Evolutionary conservation across 2,888 invertebrate species (phyloP).

Genomic region (Harpalus rubripes): DNA sequence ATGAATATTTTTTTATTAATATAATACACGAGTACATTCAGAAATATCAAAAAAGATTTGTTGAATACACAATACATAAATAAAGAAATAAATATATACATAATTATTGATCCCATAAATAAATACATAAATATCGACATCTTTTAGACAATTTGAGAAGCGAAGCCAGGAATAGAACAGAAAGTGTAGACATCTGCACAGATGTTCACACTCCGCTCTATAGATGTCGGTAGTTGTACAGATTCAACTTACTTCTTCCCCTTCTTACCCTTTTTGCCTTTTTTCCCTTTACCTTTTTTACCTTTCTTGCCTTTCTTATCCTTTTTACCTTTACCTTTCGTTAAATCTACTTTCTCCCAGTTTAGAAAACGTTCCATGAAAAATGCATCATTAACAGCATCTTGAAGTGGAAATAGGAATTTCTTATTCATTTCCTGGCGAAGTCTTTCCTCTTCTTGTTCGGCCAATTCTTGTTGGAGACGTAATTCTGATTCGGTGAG

Average conservation of each 20-base stretch:
- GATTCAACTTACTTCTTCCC: background rate
- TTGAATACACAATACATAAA: too few relatives aligned
- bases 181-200: background rate
- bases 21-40: too few relatives aligned
- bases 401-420: constrained; percentile 75
- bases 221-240: background rate
- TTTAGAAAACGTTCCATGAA: constrained; percentile 74
- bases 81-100: background rate
- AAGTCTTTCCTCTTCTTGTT: constrained; percentile 70
- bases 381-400: constrained; percentile 75
- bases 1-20: too few relatives aligned
- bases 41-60: too few relatives aligned
- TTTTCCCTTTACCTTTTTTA: constrained; percentile 21
- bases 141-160: background rate
- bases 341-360: constrained; percentile 71
- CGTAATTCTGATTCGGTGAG: constrained; percentile 71
- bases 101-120: background rate
- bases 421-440: constrained; percentile 73
- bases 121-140: background rate
- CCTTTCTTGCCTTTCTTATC: constrained; percentile 30
- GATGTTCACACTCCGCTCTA: background rate
- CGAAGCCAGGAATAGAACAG: background rate
- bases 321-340: constrained; percentile 45
- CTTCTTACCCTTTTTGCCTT: constrained; percentile 40
- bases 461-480: constrained; percentile 70